Conservation (phyloP, 2,797 vertebrate genomes). For the Halcyon leucocephala region DNA sequence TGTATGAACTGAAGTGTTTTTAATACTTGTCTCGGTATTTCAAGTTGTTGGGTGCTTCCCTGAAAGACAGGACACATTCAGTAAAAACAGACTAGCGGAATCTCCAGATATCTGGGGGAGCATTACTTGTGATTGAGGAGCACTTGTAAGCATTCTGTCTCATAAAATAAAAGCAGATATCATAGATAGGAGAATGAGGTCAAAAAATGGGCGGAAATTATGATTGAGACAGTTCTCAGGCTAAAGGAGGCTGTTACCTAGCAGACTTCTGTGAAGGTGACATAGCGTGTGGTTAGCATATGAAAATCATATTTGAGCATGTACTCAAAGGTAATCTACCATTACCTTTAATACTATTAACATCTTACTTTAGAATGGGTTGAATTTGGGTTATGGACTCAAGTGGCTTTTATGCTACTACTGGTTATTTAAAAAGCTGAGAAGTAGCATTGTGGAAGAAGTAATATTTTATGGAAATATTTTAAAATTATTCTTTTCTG, state of each 20-base stretch:
- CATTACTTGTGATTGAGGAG: neutral
- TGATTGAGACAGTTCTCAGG: neutral
- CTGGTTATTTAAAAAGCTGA: neutral
- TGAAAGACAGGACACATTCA: neutral
- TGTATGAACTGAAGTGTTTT: neutral
- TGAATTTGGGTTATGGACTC: neutral
- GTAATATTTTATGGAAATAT: neutral
- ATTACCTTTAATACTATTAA: neutral
- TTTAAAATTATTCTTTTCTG: neutral
- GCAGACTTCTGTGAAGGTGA: neutral
- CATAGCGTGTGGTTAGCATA: neutral
- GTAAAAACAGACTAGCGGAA: neutral
- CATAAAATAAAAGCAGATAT: neutral
- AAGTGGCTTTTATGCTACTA: neutral
- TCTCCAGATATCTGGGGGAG: neutral
- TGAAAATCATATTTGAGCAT: neutral
- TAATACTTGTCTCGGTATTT: neutral
- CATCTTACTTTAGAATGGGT: neutral
- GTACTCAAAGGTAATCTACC: neutral
- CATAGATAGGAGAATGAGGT: neutral
- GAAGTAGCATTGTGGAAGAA: neutral
- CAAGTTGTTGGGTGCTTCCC: neutral
- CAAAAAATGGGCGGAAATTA: neutral
- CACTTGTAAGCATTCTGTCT: neutral
- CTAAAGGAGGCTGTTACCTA: neutral